A percentile compares a stretch with the other conserved stretches of the same genome.
These are phyloP conservation scores for Drosophila mulleri DNA, from an alignment of 2,888 invertebrate genomes.

Conservation along the genomic window DNA sequence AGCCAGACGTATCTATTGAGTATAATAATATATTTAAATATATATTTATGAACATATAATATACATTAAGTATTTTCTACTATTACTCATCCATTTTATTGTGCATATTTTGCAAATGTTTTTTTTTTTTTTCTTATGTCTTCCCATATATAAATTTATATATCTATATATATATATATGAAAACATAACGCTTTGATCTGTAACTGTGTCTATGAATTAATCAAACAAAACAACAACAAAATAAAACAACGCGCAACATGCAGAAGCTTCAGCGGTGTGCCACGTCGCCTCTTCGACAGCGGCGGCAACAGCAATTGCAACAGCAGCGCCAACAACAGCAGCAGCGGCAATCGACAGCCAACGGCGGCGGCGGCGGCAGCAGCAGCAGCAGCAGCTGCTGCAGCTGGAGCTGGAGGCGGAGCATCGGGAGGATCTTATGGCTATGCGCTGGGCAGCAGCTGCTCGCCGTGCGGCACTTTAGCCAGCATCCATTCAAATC, in stretches of 20 bases:
- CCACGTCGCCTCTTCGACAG: slow-evolving; percentile 85
- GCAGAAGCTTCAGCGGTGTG: slow-evolving; percentile 85
- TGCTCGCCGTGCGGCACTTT: slow-evolving; percentile 82
- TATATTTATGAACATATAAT: slow-evolving; percentile 14
- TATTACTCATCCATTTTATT: slow-evolving; percentile 37
- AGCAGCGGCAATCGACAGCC: slow-evolving; percentile 30
- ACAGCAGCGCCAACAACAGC: slow-evolving; percentile 39
- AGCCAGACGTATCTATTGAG: slow-evolving; percentile 7
- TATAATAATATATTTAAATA: slow-evolving; percentile 1
- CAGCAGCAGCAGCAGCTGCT: slow-evolving; percentile 34
- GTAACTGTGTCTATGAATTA: slow-evolving; percentile 57
- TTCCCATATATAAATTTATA: slow-evolving; percentile 33
- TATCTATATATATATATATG: slow-evolving; percentile 29
- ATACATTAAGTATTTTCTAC: slow-evolving; percentile 22
- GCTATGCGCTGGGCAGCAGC: slow-evolving; percentile 52
- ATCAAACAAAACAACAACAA: slow-evolving; percentile 19
- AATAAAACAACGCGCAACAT: slow-evolving; percentile 23
- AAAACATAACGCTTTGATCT: slow-evolving; percentile 44
- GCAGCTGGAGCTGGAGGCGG: slow-evolving; percentile 20
- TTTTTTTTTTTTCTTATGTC: slow-evolving; percentile 54
- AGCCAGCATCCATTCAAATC: slow-evolving; percentile 82
- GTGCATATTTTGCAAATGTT: slow-evolving; percentile 56
- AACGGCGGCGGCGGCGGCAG: slow-evolving; percentile 13
- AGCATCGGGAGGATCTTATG: slow-evolving; percentile 9
- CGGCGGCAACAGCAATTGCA: slow-evolving; percentile 28